These are phyloP conservation scores for Lamellibrachia columna DNA, from an alignment of 2,888 invertebrate genomes.

Conservation along the genomic window DNA sequence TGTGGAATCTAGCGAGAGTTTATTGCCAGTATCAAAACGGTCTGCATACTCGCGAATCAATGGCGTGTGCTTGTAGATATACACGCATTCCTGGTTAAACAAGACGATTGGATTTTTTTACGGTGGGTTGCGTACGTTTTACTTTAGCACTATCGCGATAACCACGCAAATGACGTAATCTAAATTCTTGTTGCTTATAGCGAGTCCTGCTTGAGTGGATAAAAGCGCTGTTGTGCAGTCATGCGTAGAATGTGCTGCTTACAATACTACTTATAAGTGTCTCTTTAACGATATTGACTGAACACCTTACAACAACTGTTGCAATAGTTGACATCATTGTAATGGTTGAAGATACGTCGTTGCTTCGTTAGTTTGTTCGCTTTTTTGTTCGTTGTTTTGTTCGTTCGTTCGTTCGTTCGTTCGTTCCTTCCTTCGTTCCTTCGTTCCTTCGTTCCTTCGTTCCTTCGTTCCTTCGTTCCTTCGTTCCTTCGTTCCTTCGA, in stretches of 20 bases:
- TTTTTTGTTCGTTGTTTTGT: no score
- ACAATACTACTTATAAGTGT: background rate
- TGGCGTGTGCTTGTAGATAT: background rate
- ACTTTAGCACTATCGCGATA: background rate
- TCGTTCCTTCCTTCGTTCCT: no score
- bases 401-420: no score
- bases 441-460: no score
- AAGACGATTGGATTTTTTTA: background rate
- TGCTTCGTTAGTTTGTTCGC: no score
- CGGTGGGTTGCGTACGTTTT: slow-evolving; percentile 1
- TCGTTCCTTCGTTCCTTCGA: no score
- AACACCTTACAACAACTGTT: background rate
- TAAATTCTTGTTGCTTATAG: background rate
- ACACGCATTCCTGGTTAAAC: background rate
- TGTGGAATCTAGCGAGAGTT: background rate
- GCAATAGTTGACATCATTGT: background rate
- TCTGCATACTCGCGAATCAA: background rate
- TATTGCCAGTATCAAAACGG: background rate
- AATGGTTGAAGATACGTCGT: no score
- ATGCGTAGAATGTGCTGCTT: background rate
- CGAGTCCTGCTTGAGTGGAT: background rate
- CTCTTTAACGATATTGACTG: background rate
- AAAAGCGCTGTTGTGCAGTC: background rate
- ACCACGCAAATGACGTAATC: background rate
- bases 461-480: no score